Percentiles rank a stretch among this genome's conserved stretches.
Evolutionary conservation across 2,888 invertebrate genomes (phyloP).

Genomic region (Sinohyriopsis cumingii): DNA sequence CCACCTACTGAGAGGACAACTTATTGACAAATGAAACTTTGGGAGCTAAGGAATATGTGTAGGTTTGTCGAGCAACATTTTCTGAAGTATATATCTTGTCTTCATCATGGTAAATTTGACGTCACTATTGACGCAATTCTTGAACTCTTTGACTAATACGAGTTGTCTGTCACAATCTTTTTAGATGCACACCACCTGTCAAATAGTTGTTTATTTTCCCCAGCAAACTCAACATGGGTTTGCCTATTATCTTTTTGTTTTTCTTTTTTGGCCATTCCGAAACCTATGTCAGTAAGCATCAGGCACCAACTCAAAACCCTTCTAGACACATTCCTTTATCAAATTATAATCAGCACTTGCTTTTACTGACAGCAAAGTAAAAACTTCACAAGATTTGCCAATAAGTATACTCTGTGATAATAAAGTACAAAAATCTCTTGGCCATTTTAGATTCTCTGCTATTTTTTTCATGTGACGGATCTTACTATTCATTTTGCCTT

Average conservation of each 20-base stretch:
- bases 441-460: slow-evolving; percentile 21
- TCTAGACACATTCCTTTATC: slow-evolving; percentile 20
- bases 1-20: not conserved
- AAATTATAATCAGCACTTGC: slow-evolving; percentile 20
- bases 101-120: slow-evolving; percentile 19
- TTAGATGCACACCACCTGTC: slow-evolving; percentile 17
- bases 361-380: slow-evolving; percentile 13
- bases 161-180: slow-evolving; percentile 19
- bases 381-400: slow-evolving; percentile 23
- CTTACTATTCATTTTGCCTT: no score
- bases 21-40: slow-evolving; percentile 8
- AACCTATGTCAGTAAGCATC: slow-evolving; percentile 36
- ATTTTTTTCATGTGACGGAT: slow-evolving; percentile 8
- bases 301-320: slow-evolving; percentile 35
- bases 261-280: slow-evolving; percentile 13
- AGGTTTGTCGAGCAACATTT: slow-evolving; percentile 13
- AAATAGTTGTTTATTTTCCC: slow-evolving; percentile 23
- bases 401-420: slow-evolving; percentile 28
- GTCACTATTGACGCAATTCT: slow-evolving; percentile 17
- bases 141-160: slow-evolving; percentile 22
- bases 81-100: slow-evolving; percentile 5
- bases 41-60: slow-evolving; percentile 20
- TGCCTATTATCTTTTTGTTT: slow-evolving; percentile 1
- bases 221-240: slow-evolving; percentile 29
- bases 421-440: slow-evolving; percentile 15